Evolutionary conservation across 1,140 invertebrate species (phyloP).

Genomic region (Calliphora vicina): DNA sequence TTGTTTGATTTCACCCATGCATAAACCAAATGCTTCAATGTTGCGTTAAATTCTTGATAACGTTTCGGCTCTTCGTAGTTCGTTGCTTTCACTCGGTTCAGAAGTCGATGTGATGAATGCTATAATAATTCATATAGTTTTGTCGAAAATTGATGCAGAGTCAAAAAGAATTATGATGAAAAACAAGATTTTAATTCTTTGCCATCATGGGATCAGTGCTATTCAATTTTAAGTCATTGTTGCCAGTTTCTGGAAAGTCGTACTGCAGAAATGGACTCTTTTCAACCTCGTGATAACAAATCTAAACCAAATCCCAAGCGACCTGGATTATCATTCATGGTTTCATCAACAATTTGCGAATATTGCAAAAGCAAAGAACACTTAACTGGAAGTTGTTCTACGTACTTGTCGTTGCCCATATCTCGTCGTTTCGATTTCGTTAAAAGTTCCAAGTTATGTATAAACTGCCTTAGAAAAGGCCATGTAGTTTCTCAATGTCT

Average conservation of each 20-base stretch:
- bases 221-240: slow-evolving; percentile 20
- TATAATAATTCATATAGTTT: slow-evolving; percentile 18
- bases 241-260: slow-evolving; percentile 24
- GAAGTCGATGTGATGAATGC: slow-evolving; percentile 21
- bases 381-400: not conserved
- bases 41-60: not conserved
- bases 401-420: not conserved
- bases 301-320: not conserved
- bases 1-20: not conserved
- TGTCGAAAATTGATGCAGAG: slow-evolving; percentile 11
- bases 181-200: slow-evolving; percentile 22
- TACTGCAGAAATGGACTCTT: not conserved
- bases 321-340: not conserved
- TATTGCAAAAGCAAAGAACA: not conserved
- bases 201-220: slow-evolving; percentile 30
- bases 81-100: not conserved
- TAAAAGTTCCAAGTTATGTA: not conserved
- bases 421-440: not conserved
- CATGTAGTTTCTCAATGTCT: not conserved
- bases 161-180: slow-evolving; percentile 13
- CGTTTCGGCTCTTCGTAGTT: not conserved
- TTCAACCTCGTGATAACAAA: not conserved
- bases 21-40: not conserved
- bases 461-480: not conserved
- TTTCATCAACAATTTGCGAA: not conserved